phyloP scores from a whole-genome alignment of 2,797 vertebrate genomes.

The Acridotheres tristis region DNA sequence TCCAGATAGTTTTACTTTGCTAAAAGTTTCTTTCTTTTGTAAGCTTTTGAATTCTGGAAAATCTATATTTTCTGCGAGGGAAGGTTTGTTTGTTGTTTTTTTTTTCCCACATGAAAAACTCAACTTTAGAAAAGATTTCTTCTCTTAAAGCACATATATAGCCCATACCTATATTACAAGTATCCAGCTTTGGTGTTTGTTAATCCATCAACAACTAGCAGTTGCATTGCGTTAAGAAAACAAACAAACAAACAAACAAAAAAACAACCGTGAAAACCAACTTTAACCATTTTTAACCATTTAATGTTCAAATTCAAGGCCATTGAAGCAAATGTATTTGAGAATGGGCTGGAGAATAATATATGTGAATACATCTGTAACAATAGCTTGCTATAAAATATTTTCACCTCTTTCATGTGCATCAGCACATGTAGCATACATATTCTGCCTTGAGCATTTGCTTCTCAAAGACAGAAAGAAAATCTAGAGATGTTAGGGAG shows the following conservation, averaged over 20 bases:
- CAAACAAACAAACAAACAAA: no score
- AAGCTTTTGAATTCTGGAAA: not conserved
- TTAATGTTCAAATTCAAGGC: not conserved
- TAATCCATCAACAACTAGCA: not conserved
- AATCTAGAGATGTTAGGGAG: constrained; percentile 25
- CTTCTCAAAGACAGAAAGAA: constrained; percentile 10
- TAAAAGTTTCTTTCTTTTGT: constrained; percentile 36
- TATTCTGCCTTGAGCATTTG: constrained; percentile 47
- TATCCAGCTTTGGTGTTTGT: not conserved
- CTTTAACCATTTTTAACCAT: not conserved
- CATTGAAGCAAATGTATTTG: not conserved
- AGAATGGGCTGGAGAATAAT: not conserved
- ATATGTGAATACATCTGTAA: not conserved
- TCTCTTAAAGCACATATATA: not conserved
- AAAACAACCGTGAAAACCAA: not conserved
- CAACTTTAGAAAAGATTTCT: not conserved
- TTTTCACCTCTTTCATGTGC: not conserved
- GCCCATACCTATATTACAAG: not conserved
- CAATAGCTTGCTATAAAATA: not conserved
- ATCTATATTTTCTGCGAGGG: constrained; percentile 13
- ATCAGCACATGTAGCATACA: not conserved
- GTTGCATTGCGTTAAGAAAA: not conserved
- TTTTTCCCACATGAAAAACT: not conserved
- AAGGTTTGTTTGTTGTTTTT: not conserved
- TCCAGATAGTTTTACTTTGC: constrained; percentile 50